Conservation (phyloP, 2,888 invertebrate genomes). For the Acleris laterana region DNA sequence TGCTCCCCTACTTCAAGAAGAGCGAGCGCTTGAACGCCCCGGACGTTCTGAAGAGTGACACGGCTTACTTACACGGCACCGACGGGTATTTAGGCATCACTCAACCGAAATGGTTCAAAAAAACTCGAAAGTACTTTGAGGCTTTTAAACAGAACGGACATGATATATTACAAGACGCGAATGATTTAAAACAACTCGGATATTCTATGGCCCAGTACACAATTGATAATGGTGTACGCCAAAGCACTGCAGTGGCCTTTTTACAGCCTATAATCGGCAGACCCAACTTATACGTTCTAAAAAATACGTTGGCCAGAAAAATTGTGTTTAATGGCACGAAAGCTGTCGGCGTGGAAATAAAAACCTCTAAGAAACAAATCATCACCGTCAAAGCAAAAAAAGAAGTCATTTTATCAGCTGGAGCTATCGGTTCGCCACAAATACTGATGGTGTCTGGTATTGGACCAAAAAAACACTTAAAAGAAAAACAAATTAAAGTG, state of each 20-base stretch:
- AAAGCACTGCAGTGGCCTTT: conserved; percentile 30
- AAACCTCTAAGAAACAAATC: conserved; percentile 11
- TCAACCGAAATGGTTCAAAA: not conserved
- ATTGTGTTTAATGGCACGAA: conserved; percentile 20
- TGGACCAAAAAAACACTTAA: conserved; percentile 30
- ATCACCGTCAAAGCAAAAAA: conserved; percentile 18
- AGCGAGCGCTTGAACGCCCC: conserved; percentile 24
- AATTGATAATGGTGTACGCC: conserved; percentile 19
- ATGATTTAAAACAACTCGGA: conserved; percentile 32
- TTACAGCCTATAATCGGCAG: not conserved
- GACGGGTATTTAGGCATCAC: conserved; percentile 73
- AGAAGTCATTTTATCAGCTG: conserved; percentile 34
- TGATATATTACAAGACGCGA: conserved; percentile 12
- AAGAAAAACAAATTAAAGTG: conserved; percentile 15
- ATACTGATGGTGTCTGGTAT: conserved; percentile 36
- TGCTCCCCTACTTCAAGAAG: conserved; percentile 47
- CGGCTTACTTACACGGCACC: conserved; percentile 19
- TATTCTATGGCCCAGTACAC: conserved; percentile 28
- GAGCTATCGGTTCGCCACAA: conserved; percentile 26
- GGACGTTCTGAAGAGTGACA: conserved; percentile 17
- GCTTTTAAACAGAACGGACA: not conserved
- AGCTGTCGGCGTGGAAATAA: conserved; percentile 32
- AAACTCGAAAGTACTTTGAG: not conserved
- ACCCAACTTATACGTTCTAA: conserved; percentile 26
- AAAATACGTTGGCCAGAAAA: conserved; percentile 17